These are phyloP conservation scores for Apodemia duryi DNA, from an alignment of 2,888 invertebrate genomes.

Conservation along the genomic window DNA sequence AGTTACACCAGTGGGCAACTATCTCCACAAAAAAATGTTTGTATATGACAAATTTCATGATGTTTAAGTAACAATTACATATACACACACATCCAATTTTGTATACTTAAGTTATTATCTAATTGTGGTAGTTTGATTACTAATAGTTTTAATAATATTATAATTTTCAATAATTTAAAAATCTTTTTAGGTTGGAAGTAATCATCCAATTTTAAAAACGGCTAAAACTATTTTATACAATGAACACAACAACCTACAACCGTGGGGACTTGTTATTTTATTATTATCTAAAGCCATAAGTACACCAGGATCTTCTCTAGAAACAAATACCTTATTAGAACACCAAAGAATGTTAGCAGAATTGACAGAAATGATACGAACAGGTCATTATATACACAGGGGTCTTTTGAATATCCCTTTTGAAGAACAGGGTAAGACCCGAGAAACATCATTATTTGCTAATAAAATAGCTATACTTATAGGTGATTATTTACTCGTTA, in stretches of 20 bases:
- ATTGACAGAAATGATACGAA: constrained; percentile 93
- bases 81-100: no score
- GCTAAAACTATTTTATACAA: constrained; percentile 90
- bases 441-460: constrained; percentile 88
- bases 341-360: constrained; percentile 77
- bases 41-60: no score
- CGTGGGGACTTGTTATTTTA: constrained; percentile 90
- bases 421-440: constrained; percentile 72
- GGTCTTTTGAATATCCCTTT: constrained; percentile 69
- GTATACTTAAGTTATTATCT: no score
- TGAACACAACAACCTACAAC: constrained; percentile 90
- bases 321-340: constrained; percentile 77
- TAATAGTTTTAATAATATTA: not conserved
- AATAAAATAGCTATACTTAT: constrained; percentile 93
- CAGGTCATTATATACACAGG: constrained; percentile 90
- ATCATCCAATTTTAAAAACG: constrained; percentile 91
- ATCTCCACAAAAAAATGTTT: no score
- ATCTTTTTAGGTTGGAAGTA: constrained; percentile 83
- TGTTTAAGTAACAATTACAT: no score
- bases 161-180: no score
- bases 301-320: constrained; percentile 77
- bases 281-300: constrained; percentile 86
- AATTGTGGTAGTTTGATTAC: no score
- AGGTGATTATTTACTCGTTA: constrained; percentile 91
- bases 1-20: no score